A percentile compares a stretch with the other conserved stretches of the same genome.
Evolutionary conservation across 2,888 invertebrate species (phyloP).

Genomic region (Gnatocerus cornutus): DNA sequence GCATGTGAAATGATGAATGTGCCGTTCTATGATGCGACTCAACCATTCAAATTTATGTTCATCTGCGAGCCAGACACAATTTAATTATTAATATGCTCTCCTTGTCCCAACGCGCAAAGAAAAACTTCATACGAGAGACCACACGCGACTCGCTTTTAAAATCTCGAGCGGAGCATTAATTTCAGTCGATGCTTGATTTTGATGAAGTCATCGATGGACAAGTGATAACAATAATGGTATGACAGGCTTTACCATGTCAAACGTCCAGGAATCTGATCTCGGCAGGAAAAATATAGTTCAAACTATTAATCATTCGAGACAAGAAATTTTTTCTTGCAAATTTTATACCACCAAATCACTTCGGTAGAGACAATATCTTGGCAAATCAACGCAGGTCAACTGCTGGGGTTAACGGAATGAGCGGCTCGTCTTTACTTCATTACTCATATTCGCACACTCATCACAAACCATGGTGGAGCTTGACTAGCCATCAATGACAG

Average conservation of each 20-base stretch:
- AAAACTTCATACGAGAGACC: constrained; percentile 23
- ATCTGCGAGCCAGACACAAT: constrained; percentile 49
- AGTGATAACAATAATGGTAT: constrained; percentile 64
- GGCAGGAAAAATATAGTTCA: constrained; percentile 61
- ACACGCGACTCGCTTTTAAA: constrained; percentile 45
- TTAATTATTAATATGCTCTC: constrained; percentile 28
- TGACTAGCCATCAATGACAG: constrained; percentile 65
- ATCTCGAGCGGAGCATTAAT: constrained; percentile 43
- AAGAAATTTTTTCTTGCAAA: no score
- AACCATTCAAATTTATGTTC: constrained; percentile 68
- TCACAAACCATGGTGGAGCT: constrained; percentile 62
- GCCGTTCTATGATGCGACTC: constrained; percentile 65
- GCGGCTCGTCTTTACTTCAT: constrained; percentile 64
- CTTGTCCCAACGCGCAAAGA: neutral
- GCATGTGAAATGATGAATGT: constrained; percentile 66
- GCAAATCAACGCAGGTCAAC: constrained; percentile 4
- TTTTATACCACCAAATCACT: no score
- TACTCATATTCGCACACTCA: constrained; percentile 68
- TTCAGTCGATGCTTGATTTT: constrained; percentile 54
- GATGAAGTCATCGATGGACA: constrained; percentile 67
- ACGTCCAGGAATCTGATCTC: constrained; percentile 64
- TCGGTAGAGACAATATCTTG: no score
- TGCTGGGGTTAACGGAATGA: constrained; percentile 5
- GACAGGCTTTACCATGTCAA: constrained; percentile 64
- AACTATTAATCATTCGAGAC: constrained; percentile 58